These are phyloP conservation scores for Xestoiulus laeticollis DNA, from an alignment of 2,888 invertebrate species.

Conservation along the genomic window DNA sequence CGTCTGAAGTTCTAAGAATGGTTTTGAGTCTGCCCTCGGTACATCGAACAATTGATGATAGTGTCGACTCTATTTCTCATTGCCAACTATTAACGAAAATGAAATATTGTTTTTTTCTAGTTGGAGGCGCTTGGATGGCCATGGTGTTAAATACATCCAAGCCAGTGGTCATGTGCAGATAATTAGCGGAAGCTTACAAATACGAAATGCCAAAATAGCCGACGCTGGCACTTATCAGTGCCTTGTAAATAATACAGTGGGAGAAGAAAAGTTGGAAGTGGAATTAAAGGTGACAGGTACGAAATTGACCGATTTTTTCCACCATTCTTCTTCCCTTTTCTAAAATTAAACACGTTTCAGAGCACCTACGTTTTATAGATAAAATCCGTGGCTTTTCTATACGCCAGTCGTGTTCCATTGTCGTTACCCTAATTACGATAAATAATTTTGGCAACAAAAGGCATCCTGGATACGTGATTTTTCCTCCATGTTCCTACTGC, in stretches of 20 bases:
- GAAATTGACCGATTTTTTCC: background rate
- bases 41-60: background rate
- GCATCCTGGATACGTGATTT: background rate
- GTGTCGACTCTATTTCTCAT: background rate
- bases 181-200: slow-evolving; percentile 64
- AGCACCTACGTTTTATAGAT: too few relatives aligned
- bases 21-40: too few relatives aligned
- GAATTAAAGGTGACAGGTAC: slow-evolving; percentile 62
- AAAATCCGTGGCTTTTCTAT: too few relatives aligned
- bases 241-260: slow-evolving; percentile 62
- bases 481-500: background rate
- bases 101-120: slow-evolving; percentile 17
- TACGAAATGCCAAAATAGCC: slow-evolving; percentile 60
- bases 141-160: slow-evolving; percentile 67
- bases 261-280: slow-evolving; percentile 60
- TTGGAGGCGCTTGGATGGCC: background rate
- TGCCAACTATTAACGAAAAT: background rate
- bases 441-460: slow-evolving; percentile 9
- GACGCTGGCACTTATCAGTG: slow-evolving; percentile 64
- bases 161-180: slow-evolving; percentile 60
- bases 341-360: background rate
- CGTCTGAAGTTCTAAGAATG: too few relatives aligned
- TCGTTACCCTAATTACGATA: background rate
- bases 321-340: background rate
- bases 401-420: too few relatives aligned